Conservation (phyloP, 35 echinoderm and acorn worm species). For the Heliocidaris erythrogramma region DNA sequence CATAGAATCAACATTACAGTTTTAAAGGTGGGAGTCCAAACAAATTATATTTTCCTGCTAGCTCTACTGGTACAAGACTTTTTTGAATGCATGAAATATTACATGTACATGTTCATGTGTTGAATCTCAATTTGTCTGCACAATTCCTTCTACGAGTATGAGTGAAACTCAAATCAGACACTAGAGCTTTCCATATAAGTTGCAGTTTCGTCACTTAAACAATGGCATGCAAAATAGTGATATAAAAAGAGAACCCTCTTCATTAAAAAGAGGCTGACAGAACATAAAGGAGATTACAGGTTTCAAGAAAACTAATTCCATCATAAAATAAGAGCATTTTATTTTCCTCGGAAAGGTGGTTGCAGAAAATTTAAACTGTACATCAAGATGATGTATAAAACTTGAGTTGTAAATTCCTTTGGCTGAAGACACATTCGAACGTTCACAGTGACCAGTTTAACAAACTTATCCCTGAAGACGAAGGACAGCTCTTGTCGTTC, state of each 20-base stretch:
- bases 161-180: no score
- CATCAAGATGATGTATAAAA: neutral
- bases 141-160: no score
- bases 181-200: no score
- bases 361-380: neutral
- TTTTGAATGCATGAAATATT: no score
- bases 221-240: neutral
- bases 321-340: no score
- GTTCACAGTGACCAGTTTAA: neutral
- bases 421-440: neutral
- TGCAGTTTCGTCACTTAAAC: neutral
- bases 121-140: no score
- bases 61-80: no score
- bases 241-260: neutral
- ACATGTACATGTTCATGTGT: no score
- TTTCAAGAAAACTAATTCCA: neutral
- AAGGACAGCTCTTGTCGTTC: neutral
- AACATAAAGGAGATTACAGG: neutral
- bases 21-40: no score
- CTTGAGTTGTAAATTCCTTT: neutral
- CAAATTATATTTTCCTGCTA: no score
- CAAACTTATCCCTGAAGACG: neutral
- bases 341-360: neutral
- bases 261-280: neutral
- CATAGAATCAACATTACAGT: no score